Evolutionary conservation across 2,797 vertebrate genomes (phyloP), one percentile per base, ranked within the genome.

Genomic region (Acanthiza pusilla): DNA sequence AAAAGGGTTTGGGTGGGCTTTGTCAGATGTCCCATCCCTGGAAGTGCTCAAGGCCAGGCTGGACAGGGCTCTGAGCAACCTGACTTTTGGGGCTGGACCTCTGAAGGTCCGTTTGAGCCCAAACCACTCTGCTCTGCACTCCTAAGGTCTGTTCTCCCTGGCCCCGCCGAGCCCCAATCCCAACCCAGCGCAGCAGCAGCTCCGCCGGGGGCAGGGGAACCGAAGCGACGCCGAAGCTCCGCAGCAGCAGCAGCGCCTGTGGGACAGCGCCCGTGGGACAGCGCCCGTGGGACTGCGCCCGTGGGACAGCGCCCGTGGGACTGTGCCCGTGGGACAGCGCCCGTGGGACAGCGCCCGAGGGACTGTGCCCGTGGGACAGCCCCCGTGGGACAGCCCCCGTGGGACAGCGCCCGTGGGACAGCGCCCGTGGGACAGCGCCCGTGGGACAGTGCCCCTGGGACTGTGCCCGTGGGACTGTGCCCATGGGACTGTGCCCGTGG

Each of bases 61-160:
- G 54, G 45, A 45, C 2, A 4, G 17, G 10, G 34, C 61, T 51
- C 71, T 9, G 53, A 60, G 14, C 60, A 43, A 1, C 22, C 53
- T 13, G 7, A 13, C 34, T 4, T 0, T 43, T 2, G 36, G 8
- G 21, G 4, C 0, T 9, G 53, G 7, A 54, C 26, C 78, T 43
- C 1, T 25, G 42, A 11, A 4, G 48, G 63, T 25, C 63, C 86
- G 50, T 21, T 36, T 23, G 36, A 76, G 19, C 43, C 42, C 78
- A 29, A n/a, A 29, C 13, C 71, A 6, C 1, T 7, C 27, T 6
- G 1, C 3, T 2, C 42, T 43, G 9, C 2, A 19, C 2, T 2
- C n/a, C 51, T 3, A 1, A 0, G 12, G 19, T 3, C 27, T 13
- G 10, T 8, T 7, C 0, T 0, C 30, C 45, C 62, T 8, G 45